Percentiles rank a stretch among this genome's conserved stretches.
Conservation (phyloP, 2,797 vertebrate species). For the Lophotriccus pileatus region DNA sequence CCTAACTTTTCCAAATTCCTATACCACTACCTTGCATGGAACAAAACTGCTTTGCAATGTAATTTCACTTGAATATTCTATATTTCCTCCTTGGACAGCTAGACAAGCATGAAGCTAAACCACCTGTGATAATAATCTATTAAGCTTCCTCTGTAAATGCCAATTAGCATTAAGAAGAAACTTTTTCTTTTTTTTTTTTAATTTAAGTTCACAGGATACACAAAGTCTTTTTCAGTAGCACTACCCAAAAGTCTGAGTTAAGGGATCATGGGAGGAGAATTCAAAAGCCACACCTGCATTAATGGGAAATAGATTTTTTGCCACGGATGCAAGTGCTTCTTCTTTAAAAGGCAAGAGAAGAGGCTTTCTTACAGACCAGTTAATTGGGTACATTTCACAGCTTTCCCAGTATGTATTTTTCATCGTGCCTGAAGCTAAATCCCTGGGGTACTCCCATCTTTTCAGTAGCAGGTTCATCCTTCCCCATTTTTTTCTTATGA, state of each 20-base stretch:
- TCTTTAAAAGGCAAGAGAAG: not conserved
- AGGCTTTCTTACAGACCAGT: not conserved
- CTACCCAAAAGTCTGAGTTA: not conserved
- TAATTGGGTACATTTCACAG: not conserved
- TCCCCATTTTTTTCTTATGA: not conserved
- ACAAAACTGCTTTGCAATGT: not conserved
- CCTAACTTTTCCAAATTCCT: not conserved
- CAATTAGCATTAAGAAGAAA: not conserved
- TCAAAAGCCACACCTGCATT: not conserved
- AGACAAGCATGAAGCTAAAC: not conserved
- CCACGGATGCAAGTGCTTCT: not conserved
- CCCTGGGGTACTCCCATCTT: not conserved
- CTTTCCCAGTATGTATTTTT: not conserved
- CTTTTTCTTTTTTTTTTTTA: fast-evolving
- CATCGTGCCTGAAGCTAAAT: not conserved
- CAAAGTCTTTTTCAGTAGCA: not conserved
- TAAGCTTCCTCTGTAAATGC: not conserved
- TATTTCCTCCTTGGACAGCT: not conserved
- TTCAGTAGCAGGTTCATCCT: not conserved
- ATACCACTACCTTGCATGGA: not conserved
- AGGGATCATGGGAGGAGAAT: not conserved
- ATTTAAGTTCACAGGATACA: not conserved
- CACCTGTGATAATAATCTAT: not conserved
- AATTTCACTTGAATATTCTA: not conserved
- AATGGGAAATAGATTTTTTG: not conserved